Percentiles rank a stretch among this genome's conserved stretches.
Conservation (phyloP, 2,113 vertebrate genomes). For the Triplophysa siluroides region DNA sequence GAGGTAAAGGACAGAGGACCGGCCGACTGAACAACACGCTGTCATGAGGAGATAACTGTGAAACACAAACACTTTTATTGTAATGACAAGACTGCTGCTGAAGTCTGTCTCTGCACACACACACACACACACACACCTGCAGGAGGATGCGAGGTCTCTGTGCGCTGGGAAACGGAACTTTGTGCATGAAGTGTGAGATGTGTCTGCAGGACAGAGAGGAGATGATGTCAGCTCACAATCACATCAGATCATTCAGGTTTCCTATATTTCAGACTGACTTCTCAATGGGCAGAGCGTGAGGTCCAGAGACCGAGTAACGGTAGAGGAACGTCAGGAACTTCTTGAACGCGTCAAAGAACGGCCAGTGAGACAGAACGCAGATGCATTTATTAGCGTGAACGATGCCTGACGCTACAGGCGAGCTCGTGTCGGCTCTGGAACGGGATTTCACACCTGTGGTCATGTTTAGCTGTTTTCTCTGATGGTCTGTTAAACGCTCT, state of each 20-base stretch:
- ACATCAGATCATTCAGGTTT: background rate
- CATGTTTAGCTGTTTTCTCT: conserved; percentile 88
- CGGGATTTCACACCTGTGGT: conserved; percentile 83
- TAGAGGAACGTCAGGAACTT: conserved; percentile 97
- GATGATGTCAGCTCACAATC: background rate
- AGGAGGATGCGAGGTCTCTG: conserved; percentile 96
- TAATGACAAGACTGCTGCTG: conserved; percentile 30
- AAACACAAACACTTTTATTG: background rate
- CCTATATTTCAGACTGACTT: conserved; percentile 74
- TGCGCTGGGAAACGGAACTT: conserved; percentile 93
- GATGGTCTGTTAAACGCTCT: conserved; percentile 88
- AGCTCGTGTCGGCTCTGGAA: conserved; percentile 82
- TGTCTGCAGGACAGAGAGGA: conserved; percentile 72
- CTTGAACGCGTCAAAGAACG: conserved; percentile 93
- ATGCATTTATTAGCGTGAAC: conserved; percentile 96
- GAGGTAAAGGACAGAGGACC: conserved; percentile 86
- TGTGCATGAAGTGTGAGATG: conserved; percentile 98
- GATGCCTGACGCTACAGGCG: conserved; percentile 70
- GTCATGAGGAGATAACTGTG: conserved; percentile 87
- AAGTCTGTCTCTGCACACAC: too few species aligned
- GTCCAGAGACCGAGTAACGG: conserved; percentile 92
- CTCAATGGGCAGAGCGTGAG: conserved; percentile 94
- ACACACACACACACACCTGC: conserved; percentile 75
- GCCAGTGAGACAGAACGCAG: conserved; percentile 97
- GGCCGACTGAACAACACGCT: conserved; percentile 92